These are phyloP conservation scores for Seira musarum DNA, from an alignment of 2,888 invertebrate genomes.

Conservation along the genomic window DNA sequence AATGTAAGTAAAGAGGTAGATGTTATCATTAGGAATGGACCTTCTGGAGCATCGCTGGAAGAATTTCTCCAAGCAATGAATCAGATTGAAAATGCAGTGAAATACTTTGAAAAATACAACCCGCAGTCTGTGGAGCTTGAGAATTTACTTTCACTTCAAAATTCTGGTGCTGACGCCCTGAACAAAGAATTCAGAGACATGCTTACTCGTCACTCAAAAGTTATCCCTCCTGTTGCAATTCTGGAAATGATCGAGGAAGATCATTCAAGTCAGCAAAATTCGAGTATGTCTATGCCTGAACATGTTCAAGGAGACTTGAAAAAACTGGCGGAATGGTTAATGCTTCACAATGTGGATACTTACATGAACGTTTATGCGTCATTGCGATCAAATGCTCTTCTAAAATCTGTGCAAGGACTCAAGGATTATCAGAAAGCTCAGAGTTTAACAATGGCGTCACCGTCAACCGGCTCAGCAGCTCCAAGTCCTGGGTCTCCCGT, in stretches of 20 bases:
- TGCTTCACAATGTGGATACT: slow-evolving; percentile 82
- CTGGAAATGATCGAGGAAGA: slow-evolving; percentile 81
- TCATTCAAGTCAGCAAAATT: slow-evolving; percentile 67
- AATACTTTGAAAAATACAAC: slow-evolving; percentile 93
- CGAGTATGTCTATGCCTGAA: slow-evolving; percentile 76
- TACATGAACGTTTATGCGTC: slow-evolving; percentile 84
- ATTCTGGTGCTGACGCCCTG: slow-evolving; percentile 87
- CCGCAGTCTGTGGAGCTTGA: slow-evolving; percentile 94
- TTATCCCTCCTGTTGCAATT: slow-evolving; percentile 88
- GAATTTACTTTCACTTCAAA: slow-evolving; percentile 88
- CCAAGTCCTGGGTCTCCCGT: slow-evolving; percentile 68
- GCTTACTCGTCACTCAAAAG: slow-evolving; percentile 87
- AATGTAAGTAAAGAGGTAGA: slow-evolving; percentile 95
- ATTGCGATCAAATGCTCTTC: slow-evolving; percentile 83
- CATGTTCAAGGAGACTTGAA: slow-evolving; percentile 81
- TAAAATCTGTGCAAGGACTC: slow-evolving; percentile 82
- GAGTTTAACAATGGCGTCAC: slow-evolving; percentile 67
- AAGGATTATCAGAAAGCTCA: slow-evolving; percentile 83
- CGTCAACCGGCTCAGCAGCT: slow-evolving; percentile 60
- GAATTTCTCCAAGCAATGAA: slow-evolving; percentile 82
- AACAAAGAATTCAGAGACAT: slow-evolving; percentile 91
- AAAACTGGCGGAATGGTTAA: slow-evolving; percentile 89
- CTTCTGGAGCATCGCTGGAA: slow-evolving; percentile 77
- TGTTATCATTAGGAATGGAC: slow-evolving; percentile 87
- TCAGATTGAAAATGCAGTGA: slow-evolving; percentile 87